Base-by-base conservation (phyloP, 2,888 invertebrate species). In the Drosophila melanocephala region DNA sequence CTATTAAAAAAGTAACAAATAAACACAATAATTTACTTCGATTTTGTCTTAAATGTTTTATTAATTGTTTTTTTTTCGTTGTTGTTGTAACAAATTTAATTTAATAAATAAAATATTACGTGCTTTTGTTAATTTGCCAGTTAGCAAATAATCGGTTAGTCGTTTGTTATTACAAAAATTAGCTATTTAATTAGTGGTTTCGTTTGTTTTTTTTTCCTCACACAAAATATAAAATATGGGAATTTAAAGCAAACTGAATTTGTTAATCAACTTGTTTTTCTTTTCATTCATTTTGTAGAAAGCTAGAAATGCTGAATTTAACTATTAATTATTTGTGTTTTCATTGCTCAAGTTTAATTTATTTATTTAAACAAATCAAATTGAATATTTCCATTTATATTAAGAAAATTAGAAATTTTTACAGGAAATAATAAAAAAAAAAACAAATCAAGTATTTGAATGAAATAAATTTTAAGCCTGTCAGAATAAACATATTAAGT, bases 81-180 rank as follows among this genome's bases (percentile, higher is more conserved):
- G 5, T 22, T 44, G 22, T 6, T 47, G 26, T 26, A 16, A 47
- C 16, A 39, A 57, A 51, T 52, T 44, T 39, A 19, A 37, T 47
- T 52, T 32, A 44, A 71, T 55, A 60, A 72, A 44, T 33, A 19
- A 2, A 72, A 66, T 56, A 83, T 79, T 83, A 83, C 82, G 79
- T 77, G 81, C 75, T 51, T 52, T n/a, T 74, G 69, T 58, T 64
- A 47, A 78, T 77, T 80, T 76, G 76, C 77, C 79, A 59, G 64
- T 73, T 76, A 76, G 72, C 70, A 81, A 82, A 75, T 28, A 53
- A 50, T 79, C 71, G 73, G 75, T 82, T 80, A 76, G 73, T 74
- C 74, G 69, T 47, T 47, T 47, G 64, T 35, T 80, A 52, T 62
- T 47, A 47, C 47, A 69, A 64, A 58, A 63, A 61, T 57, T 56